Base-by-base conservation (phyloP, 1,140 invertebrate genomes). In the Drosophila sechellia region DNA sequence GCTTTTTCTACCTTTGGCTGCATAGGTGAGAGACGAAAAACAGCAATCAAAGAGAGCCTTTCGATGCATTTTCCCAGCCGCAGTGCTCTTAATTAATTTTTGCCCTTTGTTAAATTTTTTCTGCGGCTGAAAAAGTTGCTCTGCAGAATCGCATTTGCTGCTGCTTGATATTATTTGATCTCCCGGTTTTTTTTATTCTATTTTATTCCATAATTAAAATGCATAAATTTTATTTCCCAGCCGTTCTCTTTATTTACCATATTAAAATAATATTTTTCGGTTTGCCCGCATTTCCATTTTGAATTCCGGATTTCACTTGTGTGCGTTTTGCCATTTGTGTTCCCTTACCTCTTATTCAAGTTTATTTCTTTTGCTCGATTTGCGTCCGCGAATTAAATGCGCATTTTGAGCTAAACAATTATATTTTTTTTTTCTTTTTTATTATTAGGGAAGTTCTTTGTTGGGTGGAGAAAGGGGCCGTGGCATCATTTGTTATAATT, bases 341-440 rank as follows among this genome's bases (percentile, higher is more conserved):
- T n/a, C 10, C 31, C 35, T 52, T 52, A 13, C 49, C 49, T 31
- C 39, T 42, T 46, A 25, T 39, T 55, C 11, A 25, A 40, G 22
- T 58, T 70, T 60, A 77, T 77, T 80, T 81, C 50, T 43, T 50
- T 55, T 65, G 63, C 78, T 87, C 79, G 83, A 87, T 86, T 81
- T 87, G 83, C 73, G 75, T 75, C 54, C 61, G 73, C 79, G 79
- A 83, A 87, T 87, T 87, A 87, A 87, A 89, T 83, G 83, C 83
- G 84, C 83, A 83, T 87, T 86, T 89, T 77, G 46, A 50, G 79
- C 83, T 89, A 87, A 87, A 89, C 83, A 87, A 87, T 83, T 81
- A 77, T 63, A 60, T 3, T 0, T 39, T 53, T 40, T 40, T 20
- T 53, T 56, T 57, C 60, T 17, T 68, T 58, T 46, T 70, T 71